These are phyloP conservation scores for Hyles euphorbiae DNA, from an alignment of 1,140 invertebrate species.

Conservation along the genomic window DNA sequence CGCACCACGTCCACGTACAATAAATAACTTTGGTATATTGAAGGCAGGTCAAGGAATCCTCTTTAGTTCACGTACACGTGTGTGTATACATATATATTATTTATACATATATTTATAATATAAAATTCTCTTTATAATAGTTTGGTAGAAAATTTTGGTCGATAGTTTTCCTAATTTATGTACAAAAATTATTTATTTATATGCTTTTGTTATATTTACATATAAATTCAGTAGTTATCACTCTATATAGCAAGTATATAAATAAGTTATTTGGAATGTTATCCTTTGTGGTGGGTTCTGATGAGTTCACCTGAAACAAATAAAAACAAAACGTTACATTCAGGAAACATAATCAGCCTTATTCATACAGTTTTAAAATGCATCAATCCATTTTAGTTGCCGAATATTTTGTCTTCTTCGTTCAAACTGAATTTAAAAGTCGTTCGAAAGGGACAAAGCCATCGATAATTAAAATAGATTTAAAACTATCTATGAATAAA, in stretches of 20 bases:
- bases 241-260: constrained; percentile 2
- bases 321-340: constrained; percentile 9
- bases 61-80: too few relatives aligned
- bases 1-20: constrained; percentile 1
- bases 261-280: constrained; percentile 36
- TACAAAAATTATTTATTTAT: constrained; percentile 1
- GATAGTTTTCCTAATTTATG: constrained; percentile 11
- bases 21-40: constrained; percentile 32
- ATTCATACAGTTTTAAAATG: too few relatives aligned
- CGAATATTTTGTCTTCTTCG: too few relatives aligned
- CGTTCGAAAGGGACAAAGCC: too few relatives aligned
- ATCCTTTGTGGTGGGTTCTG: constrained; percentile 27
- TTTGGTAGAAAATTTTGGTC: constrained; percentile 46
- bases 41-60: constrained; percentile 25
- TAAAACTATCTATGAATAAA: too few relatives aligned
- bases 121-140: constrained; percentile 8
- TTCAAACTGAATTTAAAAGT: too few relatives aligned
- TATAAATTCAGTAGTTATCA: constrained; percentile 27
- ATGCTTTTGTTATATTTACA: not conserved
- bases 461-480: too few relatives aligned
- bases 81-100: constrained; percentile 1
- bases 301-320: constrained; percentile 38
- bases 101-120: constrained; percentile 2
- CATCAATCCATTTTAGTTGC: too few relatives aligned
- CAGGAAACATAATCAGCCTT: too few relatives aligned